Conservation (phyloP, 2,888 invertebrate genomes). For the Amiota minor region DNA sequence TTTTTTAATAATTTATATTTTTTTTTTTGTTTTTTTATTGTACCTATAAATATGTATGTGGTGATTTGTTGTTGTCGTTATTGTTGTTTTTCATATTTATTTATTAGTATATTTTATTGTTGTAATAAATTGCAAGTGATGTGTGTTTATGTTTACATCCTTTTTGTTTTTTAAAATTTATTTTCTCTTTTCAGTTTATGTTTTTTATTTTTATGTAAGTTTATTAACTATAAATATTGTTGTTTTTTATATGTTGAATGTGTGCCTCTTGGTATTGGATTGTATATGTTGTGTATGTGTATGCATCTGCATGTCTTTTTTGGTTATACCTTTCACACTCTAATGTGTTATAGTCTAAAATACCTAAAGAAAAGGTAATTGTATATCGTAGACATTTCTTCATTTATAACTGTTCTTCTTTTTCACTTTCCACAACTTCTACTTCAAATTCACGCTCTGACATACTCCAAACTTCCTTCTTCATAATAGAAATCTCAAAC, state of each 20-base stretch:
- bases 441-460: no score
- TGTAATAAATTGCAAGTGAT: constrained; percentile 52
- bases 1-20: constrained; percentile 30
- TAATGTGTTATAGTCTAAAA: no score
- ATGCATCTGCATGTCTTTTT: no score
- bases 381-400: no score
- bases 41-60: constrained; percentile 40
- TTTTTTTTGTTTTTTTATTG: constrained; percentile 42
- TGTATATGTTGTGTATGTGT: neutral
- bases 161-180: constrained; percentile 8
- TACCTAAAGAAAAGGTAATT: no score
- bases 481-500: no score
- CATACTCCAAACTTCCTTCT: no score
- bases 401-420: no score
- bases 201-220: constrained; percentile 3
- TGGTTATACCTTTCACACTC: no score
- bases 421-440: no score
- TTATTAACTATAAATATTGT: no score
- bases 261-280: neutral
- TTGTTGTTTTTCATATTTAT: constrained; percentile 40
- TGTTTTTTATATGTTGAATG: no score
- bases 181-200: constrained; percentile 9
- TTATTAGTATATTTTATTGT: constrained; percentile 25
- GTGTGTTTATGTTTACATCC: constrained; percentile 6
- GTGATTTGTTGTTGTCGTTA: constrained; percentile 34